Conservation (phyloP, 2,113 vertebrate species). For the Macrotus californicus region DNA sequence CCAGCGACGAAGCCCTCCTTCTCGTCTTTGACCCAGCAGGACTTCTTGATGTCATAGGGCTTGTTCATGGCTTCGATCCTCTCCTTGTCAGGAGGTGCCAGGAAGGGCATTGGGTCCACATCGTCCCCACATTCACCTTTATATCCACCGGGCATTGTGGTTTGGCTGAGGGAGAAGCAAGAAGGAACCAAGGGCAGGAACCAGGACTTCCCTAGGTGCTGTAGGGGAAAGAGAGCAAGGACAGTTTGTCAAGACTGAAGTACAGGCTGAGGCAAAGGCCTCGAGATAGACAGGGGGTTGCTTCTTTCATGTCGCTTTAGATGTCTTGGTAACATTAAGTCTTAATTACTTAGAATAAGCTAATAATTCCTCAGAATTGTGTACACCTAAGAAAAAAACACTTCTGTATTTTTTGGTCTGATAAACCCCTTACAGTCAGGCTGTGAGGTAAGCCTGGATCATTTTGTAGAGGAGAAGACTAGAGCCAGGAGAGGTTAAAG, state of each 20-base stretch:
- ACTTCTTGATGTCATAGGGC: constrained; percentile 62
- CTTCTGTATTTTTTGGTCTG: not conserved
- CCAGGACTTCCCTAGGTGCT: not conserved
- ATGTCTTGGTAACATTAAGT: not conserved
- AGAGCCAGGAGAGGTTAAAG: not conserved
- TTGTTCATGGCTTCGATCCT: constrained; percentile 47
- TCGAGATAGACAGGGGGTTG: not conserved
- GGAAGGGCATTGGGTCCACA: constrained; percentile 53
- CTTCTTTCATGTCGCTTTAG: not conserved
- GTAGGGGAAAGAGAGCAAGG: not conserved
- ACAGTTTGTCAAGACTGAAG: not conserved
- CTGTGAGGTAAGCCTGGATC: not conserved
- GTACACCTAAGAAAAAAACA: not conserved
- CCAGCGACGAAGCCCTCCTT: constrained; percentile 56
- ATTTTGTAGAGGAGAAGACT: not conserved
- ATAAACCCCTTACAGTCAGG: not conserved
- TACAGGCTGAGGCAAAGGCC: not conserved
- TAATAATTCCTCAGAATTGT: not conserved
- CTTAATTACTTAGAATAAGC: not conserved
- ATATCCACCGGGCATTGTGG: constrained; percentile 25
- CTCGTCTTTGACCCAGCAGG: constrained; percentile 58
- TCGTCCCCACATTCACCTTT: constrained; percentile 50
- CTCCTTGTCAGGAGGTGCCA: constrained; percentile 57
- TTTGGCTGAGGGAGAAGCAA: constrained; percentile 11
- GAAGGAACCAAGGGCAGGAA: not conserved